Conservation (phyloP, 2,113 vertebrate species). For the Cyanocitta stelleri region DNA sequence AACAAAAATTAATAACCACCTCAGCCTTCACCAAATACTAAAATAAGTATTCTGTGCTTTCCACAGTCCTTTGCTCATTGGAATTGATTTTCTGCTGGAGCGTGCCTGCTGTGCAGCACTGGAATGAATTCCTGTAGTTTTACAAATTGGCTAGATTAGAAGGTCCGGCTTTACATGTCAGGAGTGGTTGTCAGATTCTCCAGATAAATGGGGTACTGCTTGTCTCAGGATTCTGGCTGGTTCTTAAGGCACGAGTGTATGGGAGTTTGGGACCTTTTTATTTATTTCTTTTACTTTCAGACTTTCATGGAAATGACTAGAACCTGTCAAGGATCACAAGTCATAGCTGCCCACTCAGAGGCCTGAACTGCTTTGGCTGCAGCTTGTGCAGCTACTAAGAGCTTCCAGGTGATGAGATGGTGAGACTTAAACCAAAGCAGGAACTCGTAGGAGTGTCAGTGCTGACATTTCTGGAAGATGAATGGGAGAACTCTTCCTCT, state of each 20-base stretch:
- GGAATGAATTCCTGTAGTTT: slow-evolving; percentile 22
- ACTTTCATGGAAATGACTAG: background rate
- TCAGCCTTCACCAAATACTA: background rate
- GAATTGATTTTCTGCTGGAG: slow-evolving; percentile 44
- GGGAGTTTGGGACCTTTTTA: fast-evolving
- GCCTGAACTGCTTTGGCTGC: background rate
- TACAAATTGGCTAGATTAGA: slow-evolving; percentile 18
- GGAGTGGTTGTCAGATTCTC: background rate
- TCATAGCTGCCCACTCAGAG: background rate
- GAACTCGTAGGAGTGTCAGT: background rate
- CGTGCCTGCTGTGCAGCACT: background rate
- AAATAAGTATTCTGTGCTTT: slow-evolving; percentile 1
- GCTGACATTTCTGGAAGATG: background rate
- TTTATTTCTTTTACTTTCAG: background rate
- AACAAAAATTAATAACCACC: background rate
- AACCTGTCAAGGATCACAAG: background rate
- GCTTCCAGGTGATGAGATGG: background rate
- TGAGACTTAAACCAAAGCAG: background rate
- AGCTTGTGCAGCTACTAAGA: background rate
- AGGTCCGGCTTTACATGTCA: background rate
- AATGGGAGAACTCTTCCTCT: background rate
- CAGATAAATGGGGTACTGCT: background rate
- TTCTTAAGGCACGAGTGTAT: background rate
- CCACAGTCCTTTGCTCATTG: background rate
- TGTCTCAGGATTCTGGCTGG: background rate